Percentiles rank a stretch among this genome's conserved stretches.
These are phyloP conservation scores for Apodemus speciosus DNA, from an alignment of 2,113 vertebrate species.

Conservation along the genomic window DNA sequence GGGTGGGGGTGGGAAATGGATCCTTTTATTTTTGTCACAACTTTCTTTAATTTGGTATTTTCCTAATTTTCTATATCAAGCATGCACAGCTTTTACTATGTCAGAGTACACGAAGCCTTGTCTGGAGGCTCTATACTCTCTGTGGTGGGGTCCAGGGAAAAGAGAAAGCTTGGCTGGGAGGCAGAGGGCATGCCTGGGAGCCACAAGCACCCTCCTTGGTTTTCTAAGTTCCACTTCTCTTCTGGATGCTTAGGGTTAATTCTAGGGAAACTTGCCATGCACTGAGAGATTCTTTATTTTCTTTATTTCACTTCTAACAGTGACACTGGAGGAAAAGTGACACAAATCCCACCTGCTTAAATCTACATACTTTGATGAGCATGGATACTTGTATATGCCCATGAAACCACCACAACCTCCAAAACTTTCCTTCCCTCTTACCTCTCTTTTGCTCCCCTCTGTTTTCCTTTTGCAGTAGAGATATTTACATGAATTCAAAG, in stretches of 20 bases:
- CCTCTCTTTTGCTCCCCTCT: too few species aligned
- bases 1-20: slow-evolving; percentile 57
- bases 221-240: background rate
- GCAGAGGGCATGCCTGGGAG: background rate
- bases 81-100: slow-evolving; percentile 11
- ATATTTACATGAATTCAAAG: background rate
- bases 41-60: slow-evolving; percentile 55
- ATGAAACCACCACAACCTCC: background rate
- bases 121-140: background rate
- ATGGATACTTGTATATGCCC: background rate
- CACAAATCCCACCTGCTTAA: background rate
- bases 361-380: background rate
- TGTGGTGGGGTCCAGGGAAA: background rate
- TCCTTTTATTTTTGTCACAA: slow-evolving; percentile 68
- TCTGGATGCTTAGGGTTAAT: background rate
- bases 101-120: background rate
- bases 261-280: background rate
- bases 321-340: background rate
- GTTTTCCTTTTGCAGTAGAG: background rate
- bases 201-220: too few species aligned
- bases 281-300: background rate
- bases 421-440: too few species aligned
- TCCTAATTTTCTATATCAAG: slow-evolving; percentile 57
- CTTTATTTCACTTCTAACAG: background rate
- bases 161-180: background rate